These are phyloP conservation scores for Stichopus chloronotus DNA, from an alignment of 35 echinoderm and acorn worm genomes.

Conservation along the genomic window DNA sequence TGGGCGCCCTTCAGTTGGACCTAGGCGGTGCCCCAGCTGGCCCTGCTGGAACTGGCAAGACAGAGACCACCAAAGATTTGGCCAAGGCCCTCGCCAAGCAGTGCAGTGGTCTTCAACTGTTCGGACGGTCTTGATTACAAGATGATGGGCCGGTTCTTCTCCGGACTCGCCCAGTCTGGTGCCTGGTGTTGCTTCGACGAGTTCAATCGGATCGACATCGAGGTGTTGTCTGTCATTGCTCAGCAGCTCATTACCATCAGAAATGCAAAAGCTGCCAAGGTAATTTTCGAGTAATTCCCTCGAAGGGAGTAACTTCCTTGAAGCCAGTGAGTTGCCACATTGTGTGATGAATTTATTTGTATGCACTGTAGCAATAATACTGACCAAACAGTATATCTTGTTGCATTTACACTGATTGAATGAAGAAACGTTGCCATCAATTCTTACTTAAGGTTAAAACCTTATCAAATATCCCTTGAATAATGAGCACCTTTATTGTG, in stretches of 20 bases:
- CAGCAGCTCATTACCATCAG: constrained; percentile 97
- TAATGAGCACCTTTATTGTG: too few relatives aligned
- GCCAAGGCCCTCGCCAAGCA: constrained; percentile 96
- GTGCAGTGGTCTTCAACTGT: constrained; percentile 99
- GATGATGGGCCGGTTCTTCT: constrained; percentile 97
- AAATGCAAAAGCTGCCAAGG: constrained; percentile 96
- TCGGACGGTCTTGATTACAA: constrained; percentile 94
- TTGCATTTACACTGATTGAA: background rate
- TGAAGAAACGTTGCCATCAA: background rate
- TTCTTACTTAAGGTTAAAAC: background rate
- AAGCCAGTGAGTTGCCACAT: background rate
- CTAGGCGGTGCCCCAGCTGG: constrained; percentile 96
- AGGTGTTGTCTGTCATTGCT: constrained; percentile 99
- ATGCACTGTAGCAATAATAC: background rate
- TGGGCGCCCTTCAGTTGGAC: constrained; percentile 96
- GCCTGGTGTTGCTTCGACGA: constrained; percentile 95
- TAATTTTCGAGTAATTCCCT: background rate
- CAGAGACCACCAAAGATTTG: constrained; percentile 95
- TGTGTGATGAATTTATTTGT: background rate
- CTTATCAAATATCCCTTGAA: background rate
- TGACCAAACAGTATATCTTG: background rate
- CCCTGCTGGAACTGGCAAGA: constrained; percentile 95
- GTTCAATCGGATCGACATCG: constrained; percentile 96
- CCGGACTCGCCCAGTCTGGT: constrained; percentile 90
- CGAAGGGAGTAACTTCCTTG: background rate